A percentile compares a stretch with the other conserved stretches of the same genome.
Evolutionary conservation across 1,140 invertebrate genomes (phyloP).

Genomic region (Formica selysi): DNA sequence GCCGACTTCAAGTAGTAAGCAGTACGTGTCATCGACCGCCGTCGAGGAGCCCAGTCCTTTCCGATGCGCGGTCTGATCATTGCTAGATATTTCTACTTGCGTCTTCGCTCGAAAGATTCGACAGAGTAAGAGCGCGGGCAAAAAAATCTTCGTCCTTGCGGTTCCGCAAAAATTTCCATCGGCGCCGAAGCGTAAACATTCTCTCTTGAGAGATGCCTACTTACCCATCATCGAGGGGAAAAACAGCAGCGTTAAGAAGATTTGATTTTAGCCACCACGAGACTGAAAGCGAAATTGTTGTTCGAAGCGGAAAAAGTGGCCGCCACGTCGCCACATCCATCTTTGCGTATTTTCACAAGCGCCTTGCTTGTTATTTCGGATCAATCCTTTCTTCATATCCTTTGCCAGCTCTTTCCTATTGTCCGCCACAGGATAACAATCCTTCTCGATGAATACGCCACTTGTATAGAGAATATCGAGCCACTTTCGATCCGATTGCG

Average conservation of each 20-base stretch:
- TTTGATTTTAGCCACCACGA: conserved; percentile 27
- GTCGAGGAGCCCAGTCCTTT: not conserved
- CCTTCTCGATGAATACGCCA: conserved; percentile 22
- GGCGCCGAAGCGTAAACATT: conserved; percentile 22
- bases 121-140: not conserved
- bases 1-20: conserved; percentile 22
- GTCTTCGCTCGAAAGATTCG: not conserved
- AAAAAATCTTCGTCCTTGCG: conserved; percentile 30
- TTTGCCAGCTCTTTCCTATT: not conserved
- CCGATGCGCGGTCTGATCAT: conserved; percentile 46
- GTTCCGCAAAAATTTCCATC: conserved; percentile 32
- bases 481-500: not conserved
- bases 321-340: conserved; percentile 26
- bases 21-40: conserved; percentile 23
- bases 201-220: conserved; percentile 13
- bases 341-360: conserved; percentile 56
- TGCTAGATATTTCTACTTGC: conserved; percentile 51
- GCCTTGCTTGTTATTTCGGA: conserved; percentile 66
- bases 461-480: conserved; percentile 2
- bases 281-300: conserved; percentile 58
- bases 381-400: not conserved
- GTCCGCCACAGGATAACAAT: conserved; percentile 5
- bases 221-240: not conserved
- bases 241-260: conserved; percentile 46
- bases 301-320: not conserved